Conservation (phyloP, 2,113 vertebrate species). For the Mungos mungo region DNA sequence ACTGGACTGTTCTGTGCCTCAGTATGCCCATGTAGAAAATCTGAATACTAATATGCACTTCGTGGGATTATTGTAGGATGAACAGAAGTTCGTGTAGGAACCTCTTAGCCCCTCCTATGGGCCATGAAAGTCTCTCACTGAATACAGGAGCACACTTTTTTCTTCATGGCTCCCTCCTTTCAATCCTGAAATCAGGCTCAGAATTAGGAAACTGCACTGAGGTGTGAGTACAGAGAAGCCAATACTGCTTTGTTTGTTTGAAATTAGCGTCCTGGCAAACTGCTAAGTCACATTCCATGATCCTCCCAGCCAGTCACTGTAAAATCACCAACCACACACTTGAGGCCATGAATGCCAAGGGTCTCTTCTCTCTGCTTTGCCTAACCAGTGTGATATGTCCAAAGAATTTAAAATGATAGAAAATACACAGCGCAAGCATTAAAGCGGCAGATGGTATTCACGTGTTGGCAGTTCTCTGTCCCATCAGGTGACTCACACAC, state of each 20-base stretch:
- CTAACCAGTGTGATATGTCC: background rate
- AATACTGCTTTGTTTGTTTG: no score
- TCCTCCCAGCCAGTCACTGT: background rate
- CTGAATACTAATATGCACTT: background rate
- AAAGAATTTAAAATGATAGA: background rate
- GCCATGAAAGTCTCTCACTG: background rate
- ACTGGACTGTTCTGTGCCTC: background rate
- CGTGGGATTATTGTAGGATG: background rate
- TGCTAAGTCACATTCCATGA: background rate
- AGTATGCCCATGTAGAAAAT: background rate
- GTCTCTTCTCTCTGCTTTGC: background rate
- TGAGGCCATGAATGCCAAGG: background rate
- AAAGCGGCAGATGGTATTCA: constrained; percentile 27
- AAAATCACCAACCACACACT: background rate
- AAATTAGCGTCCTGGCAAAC: background rate
- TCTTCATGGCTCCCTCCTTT: background rate
- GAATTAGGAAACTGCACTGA: background rate
- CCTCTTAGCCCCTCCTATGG: background rate
- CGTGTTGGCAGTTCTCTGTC: background rate
- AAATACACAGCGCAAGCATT: background rate
- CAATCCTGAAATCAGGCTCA: background rate
- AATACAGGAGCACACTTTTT: background rate
- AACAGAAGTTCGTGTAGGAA: background rate
- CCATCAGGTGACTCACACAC: background rate
- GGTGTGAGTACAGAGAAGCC: background rate